Percentiles rank a stretch among this genome's conserved stretches.
Evolutionary conservation across 2,888 invertebrate genomes (phyloP).

Genomic region (Meta bourneti): DNA sequence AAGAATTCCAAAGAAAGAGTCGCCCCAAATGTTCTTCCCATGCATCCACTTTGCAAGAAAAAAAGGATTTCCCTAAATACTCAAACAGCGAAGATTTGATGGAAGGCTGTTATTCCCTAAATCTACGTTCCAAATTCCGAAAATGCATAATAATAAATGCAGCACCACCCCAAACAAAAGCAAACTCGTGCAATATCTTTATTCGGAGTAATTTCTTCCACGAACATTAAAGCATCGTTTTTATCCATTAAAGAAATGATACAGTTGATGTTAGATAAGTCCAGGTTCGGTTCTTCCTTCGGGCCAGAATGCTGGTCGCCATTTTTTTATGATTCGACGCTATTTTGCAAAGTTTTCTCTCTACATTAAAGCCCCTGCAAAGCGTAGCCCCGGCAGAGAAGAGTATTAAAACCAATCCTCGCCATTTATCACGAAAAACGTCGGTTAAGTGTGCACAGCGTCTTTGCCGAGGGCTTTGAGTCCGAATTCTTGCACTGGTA

Average conservation of each 20-base stretch:
- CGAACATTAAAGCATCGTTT: neutral
- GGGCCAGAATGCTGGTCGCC: neutral
- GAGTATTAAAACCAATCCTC: constrained; percentile 7
- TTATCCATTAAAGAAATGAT: constrained; percentile 4
- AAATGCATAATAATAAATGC: neutral
- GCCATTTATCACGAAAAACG: constrained; percentile 18
- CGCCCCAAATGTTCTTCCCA: neutral
- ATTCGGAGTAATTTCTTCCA: neutral
- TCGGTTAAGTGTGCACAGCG: neutral
- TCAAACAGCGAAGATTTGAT: constrained; percentile 5
- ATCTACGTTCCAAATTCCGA: neutral
- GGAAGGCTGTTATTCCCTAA: neutral
- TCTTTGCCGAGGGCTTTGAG: neutral
- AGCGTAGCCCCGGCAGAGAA: neutral
- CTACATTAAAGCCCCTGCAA: constrained; percentile 10
- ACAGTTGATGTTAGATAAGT: neutral
- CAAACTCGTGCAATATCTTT: neutral
- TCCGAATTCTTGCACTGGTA: constrained; percentile 13
- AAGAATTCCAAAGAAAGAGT: neutral
- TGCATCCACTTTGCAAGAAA: neutral
- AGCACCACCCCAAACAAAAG: neutral
- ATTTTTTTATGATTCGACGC: constrained; percentile 3
- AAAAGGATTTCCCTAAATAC: constrained; percentile 2
- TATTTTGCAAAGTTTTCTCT: constrained; percentile 12
- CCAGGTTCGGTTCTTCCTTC: too few species aligned